Percentiles rank a stretch among this genome's conserved stretches.
Evolutionary conservation across 2,888 invertebrate genomes (phyloP).

Genomic region (Lasioglossum morio): DNA sequence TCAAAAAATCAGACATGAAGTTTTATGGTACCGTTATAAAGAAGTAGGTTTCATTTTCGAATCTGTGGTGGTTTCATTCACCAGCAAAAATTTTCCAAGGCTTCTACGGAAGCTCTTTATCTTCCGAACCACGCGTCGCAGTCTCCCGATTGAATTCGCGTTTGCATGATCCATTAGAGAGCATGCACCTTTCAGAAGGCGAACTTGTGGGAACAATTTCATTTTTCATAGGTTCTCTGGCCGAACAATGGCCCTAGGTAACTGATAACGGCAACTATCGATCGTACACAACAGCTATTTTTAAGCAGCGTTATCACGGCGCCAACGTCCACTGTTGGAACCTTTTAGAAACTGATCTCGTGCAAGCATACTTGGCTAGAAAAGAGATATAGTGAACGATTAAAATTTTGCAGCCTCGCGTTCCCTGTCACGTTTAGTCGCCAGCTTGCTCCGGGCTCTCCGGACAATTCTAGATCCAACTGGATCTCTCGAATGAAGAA

Average conservation of each 20-base stretch:
- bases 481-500: neutral
- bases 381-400: conserved; percentile 26
- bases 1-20: too few species aligned
- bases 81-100: too few species aligned
- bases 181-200: neutral
- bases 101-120: neutral
- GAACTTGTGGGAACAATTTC: neutral
- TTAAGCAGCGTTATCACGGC: conserved; percentile 52
- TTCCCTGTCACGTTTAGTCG: neutral
- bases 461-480: conserved; percentile 8
- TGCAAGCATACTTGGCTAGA: neutral
- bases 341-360: conserved; percentile 1
- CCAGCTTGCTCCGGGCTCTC: conserved; percentile 3
- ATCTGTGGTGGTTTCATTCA: too few species aligned
- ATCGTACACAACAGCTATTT: conserved; percentile 50
- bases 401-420: conserved; percentile 34
- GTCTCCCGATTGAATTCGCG: neutral
- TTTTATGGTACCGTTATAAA: too few species aligned
- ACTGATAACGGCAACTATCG: conserved; percentile 58
- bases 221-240: neutral
- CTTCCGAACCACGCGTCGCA: neutral
- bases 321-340: conserved; percentile 12
- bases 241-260: conserved; percentile 29
- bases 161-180: neutral
- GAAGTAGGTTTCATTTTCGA: too few species aligned